These are phyloP conservation scores for Cryptotis parvus DNA, from an alignment of 2,113 vertebrate genomes.

Conservation along the genomic window DNA sequence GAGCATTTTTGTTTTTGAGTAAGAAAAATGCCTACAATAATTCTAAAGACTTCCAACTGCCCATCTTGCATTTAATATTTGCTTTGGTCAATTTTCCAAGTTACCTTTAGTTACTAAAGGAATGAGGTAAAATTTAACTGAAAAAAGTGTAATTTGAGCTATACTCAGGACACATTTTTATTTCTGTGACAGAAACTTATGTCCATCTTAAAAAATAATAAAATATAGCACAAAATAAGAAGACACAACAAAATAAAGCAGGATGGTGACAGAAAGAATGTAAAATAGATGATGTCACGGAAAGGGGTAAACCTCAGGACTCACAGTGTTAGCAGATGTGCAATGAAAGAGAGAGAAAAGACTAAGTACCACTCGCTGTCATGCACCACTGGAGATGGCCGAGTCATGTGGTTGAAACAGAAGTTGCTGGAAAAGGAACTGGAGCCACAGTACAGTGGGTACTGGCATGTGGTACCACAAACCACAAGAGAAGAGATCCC, in stretches of 20 bases:
- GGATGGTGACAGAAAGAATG: not conserved
- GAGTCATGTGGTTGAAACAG: not conserved
- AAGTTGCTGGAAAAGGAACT: not conserved
- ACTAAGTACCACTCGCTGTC: too few species aligned
- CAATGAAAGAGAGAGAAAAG: too few species aligned
- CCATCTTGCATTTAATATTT: not conserved
- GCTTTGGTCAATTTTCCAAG: not conserved
- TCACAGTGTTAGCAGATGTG: too few species aligned
- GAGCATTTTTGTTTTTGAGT: not conserved
- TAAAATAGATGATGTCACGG: too few species aligned
- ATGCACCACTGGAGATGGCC: not conserved
- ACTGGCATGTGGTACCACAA: too few species aligned
- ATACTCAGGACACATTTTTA: not conserved
- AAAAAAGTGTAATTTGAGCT: not conserved
- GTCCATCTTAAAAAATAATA: not conserved
- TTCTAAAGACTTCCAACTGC: not conserved
- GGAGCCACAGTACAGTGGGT: rapidly evolving
- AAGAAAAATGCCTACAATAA: not conserved
- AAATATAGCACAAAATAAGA: not conserved
- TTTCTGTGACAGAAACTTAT: not conserved
- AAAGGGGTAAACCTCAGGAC: too few species aligned
- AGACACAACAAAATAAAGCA: not conserved
- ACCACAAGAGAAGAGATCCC: too few species aligned
- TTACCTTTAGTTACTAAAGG: not conserved
- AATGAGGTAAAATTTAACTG: not conserved